These are phyloP conservation scores for Caenorhabditis becei DNA, from an alignment of 2,888 invertebrate genomes.

Conservation along the genomic window DNA sequence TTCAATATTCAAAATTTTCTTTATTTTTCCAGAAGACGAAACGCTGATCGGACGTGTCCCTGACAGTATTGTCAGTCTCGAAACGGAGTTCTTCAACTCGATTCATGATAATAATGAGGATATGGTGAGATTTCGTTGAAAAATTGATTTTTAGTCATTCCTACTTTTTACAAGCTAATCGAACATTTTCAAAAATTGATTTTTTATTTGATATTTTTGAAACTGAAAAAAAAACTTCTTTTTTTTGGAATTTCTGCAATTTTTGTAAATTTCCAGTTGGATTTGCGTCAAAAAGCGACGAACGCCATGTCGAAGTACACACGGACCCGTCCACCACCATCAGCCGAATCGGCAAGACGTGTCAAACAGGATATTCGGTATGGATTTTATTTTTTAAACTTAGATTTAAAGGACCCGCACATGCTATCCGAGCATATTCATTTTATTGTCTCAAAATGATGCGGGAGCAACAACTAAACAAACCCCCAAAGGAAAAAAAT, in stretches of 20 bases:
- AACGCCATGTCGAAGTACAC: conserved; percentile 95
- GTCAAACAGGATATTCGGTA: conserved; percentile 85
- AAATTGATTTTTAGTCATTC: too few species aligned
- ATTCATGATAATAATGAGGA: conserved; percentile 87
- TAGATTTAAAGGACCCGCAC: too few species aligned
- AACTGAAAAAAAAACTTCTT: too few species aligned
- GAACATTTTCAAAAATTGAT: too few species aligned
- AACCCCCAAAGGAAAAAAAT: too few species aligned
- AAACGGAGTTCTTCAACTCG: conserved; percentile 87
- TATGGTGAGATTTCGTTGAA: conserved; percentile 49
- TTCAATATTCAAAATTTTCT: not conserved
- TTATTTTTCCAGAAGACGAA: conserved; percentile 66
- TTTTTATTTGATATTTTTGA: conserved; percentile 15
- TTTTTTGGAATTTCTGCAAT: not conserved
- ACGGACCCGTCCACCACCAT: conserved; percentile 91
- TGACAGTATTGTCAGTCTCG: conserved; percentile 89
- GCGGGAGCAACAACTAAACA: too few species aligned
- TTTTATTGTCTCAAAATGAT: too few species aligned
- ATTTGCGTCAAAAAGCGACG: conserved; percentile 87
- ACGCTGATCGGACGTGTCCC: conserved; percentile 89
- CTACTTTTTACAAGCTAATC: too few species aligned
- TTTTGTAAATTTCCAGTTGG: conserved; percentile 83
- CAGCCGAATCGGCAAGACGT: conserved; percentile 91
- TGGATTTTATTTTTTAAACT: not conserved
- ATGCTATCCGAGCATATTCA: too few species aligned